Evolutionary conservation across 2,888 invertebrate genomes (phyloP).

Genomic region (Phasia obesa): DNA sequence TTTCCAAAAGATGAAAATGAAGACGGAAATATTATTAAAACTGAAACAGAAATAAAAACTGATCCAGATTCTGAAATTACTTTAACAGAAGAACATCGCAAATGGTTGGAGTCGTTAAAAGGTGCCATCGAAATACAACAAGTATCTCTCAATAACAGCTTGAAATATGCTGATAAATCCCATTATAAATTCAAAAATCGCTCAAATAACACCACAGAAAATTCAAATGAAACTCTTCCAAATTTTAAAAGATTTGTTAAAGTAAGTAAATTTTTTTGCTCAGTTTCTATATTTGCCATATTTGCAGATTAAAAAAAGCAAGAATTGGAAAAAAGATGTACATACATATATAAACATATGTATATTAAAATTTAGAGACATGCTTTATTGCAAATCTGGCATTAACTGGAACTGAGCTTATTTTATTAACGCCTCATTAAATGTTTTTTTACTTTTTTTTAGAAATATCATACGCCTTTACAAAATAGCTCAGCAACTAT

Average conservation of each 20-base stretch:
- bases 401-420: too few species aligned
- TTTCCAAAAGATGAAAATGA: constrained; percentile 34
- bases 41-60: constrained; percentile 51
- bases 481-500: constrained; percentile 37
- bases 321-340: too few species aligned
- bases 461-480: constrained; percentile 63
- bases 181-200: constrained; percentile 53
- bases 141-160: constrained; percentile 44
- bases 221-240: constrained; percentile 63
- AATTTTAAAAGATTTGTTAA: constrained; percentile 81
- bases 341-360: too few species aligned
- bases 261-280: constrained; percentile 72
- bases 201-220: constrained; percentile 16
- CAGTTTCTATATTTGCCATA: not conserved
- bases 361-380: not conserved
- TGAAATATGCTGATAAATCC: constrained; percentile 52
- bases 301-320: not conserved
- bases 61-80: constrained; percentile 52
- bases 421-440: not conserved
- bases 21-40: constrained; percentile 48
- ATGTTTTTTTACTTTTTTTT: constrained; percentile 29
- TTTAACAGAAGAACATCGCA: constrained; percentile 68
- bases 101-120: constrained; percentile 77
- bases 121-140: constrained; percentile 76
- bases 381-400: too few species aligned